Evolutionary conservation across 2,888 invertebrate genomes (phyloP).

Genomic region (Baronia brevicornis): DNA sequence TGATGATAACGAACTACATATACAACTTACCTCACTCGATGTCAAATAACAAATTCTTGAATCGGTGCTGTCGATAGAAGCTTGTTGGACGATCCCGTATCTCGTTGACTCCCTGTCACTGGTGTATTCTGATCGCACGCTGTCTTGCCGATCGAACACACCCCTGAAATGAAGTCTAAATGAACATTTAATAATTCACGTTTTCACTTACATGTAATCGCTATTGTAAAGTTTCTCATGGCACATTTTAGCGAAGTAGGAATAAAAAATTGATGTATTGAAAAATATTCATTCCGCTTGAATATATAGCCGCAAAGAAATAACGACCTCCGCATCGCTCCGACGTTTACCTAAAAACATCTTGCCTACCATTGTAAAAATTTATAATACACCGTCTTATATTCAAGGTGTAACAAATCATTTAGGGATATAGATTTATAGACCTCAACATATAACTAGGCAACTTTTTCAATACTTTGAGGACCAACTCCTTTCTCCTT

Average conservation of each 20-base stretch:
- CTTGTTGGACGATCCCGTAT: slow-evolving; percentile 94
- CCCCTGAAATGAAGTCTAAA: slow-evolving; percentile 74
- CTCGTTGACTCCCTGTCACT: slow-evolving; percentile 90
- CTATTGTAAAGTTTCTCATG: too few relatives aligned
- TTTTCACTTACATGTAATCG: too few relatives aligned
- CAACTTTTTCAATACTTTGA: too few relatives aligned
- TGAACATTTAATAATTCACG: slow-evolving; percentile 2
- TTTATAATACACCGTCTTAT: too few relatives aligned
- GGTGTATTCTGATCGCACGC: slow-evolving; percentile 91
- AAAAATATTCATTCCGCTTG: slow-evolving; percentile 11
- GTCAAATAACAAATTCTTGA: slow-evolving; percentile 95
- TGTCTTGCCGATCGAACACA: slow-evolving; percentile 92
- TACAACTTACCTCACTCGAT: slow-evolving; percentile 96
- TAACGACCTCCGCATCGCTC: slow-evolving; percentile 5
- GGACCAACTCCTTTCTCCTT: too few relatives aligned
- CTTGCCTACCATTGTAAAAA: slow-evolving; percentile 4
- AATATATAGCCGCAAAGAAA: slow-evolving; percentile 7
- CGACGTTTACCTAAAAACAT: slow-evolving; percentile 8
- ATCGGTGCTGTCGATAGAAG: slow-evolving; percentile 95
- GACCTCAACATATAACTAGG: too few relatives aligned
- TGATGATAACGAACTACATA: too few relatives aligned
- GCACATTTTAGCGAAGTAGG: slow-evolving; percentile 1
- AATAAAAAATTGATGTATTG: slow-evolving; percentile 7
- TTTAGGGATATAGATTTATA: too few relatives aligned
- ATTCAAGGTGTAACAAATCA: too few relatives aligned